Evolutionary conservation across 2,113 vertebrate species (phyloP).

Genomic region (Ictalurus punctatus): DNA sequence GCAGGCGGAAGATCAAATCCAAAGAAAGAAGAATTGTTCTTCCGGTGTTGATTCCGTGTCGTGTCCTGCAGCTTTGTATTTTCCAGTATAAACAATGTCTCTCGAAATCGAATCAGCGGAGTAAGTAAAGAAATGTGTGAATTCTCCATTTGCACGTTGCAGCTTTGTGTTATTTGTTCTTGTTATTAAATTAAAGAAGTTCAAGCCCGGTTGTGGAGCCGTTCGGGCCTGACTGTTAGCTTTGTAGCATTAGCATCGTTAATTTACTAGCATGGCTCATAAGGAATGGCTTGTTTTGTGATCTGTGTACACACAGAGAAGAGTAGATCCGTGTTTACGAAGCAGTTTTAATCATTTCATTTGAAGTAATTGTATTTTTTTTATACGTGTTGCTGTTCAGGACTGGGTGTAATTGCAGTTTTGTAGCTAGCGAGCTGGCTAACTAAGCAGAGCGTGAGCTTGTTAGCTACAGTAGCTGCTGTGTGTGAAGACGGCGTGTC

Average conservation of each 20-base stretch:
- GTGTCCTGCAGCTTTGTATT: neutral
- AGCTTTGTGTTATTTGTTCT: neutral
- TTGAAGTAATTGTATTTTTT: neutral
- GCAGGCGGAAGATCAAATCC: neutral
- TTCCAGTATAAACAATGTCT: constrained; percentile 68
- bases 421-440: neutral
- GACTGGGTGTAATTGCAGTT: neutral
- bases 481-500: neutral
- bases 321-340: no score
- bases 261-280: neutral
- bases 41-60: constrained; percentile 22
- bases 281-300: neutral
- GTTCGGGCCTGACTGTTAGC: neutral
- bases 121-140: constrained; percentile 62
- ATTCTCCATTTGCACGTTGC: neutral
- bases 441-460: neutral
- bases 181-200: neutral
- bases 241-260: neutral
- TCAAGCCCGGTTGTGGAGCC: neutral
- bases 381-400: neutral
- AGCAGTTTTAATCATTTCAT: neutral
- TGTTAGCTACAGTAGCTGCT: neutral
- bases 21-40: constrained; percentile 1
- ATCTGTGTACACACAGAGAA: no score
- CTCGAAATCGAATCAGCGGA: constrained; percentile 78